phyloP scores from a whole-genome alignment of 2,797 vertebrate genomes.

The Harpagifer antarcticus region DNA sequence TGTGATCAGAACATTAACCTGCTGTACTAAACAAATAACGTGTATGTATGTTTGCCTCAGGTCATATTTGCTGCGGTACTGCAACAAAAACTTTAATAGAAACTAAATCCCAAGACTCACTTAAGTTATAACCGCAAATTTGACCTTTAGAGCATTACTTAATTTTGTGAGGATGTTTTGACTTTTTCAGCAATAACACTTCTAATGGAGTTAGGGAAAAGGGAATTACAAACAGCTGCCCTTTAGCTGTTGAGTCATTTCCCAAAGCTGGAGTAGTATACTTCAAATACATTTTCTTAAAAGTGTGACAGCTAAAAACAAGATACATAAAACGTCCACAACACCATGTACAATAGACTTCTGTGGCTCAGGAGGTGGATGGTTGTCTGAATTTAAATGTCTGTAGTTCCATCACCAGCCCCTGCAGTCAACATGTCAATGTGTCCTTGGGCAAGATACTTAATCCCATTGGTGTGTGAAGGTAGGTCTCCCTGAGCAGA shows the following conservation, averaged over 20 bases:
- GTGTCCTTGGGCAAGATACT: no score
- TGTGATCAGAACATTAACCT: no score
- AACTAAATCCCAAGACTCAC: conserved; percentile 19
- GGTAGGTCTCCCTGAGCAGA: no score
- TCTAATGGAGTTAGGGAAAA: neutral
- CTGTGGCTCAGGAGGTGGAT: no score
- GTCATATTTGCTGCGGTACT: no score
- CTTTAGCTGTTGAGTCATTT: neutral
- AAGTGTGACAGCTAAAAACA: conserved; percentile 15
- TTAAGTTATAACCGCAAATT: neutral
- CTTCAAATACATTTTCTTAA: neutral
- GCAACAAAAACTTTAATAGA: conserved; percentile 22
- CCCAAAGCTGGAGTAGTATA: conserved; percentile 8
- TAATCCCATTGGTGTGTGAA: no score
- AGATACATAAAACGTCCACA: neutral
- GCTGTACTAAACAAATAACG: no score
- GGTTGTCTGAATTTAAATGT: no score
- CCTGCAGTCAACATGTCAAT: no score
- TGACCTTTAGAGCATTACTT: conserved; percentile 18
- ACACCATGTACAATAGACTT: neutral
- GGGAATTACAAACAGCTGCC: neutral
- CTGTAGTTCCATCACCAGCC: no score
- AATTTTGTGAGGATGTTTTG: neutral
- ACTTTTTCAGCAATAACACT: conserved; percentile 1
- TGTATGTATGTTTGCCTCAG: no score